Conservation (phyloP, 2,113 vertebrate genomes). For the Gymnarchus niloticus region DNA sequence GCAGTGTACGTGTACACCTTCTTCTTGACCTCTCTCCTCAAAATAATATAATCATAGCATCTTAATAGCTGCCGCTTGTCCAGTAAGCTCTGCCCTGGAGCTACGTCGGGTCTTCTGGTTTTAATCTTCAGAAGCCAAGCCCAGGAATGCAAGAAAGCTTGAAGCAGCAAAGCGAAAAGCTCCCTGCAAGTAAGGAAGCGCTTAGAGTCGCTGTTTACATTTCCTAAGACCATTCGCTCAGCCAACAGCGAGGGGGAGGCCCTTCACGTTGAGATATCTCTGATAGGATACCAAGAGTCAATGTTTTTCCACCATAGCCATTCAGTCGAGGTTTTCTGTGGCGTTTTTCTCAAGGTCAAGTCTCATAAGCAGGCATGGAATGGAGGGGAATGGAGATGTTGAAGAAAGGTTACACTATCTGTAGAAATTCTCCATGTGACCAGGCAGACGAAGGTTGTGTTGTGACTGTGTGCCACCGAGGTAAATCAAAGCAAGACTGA, state of each 20-base stretch:
- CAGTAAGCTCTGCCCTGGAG: neutral
- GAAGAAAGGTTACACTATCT: too few species aligned
- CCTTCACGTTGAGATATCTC: neutral
- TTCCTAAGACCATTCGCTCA: neutral
- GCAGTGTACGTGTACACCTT: too few species aligned
- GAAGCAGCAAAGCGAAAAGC: neutral
- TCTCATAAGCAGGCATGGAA: neutral
- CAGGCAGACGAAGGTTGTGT: neutral
- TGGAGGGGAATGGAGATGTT: neutral
- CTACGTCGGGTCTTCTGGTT: neutral
- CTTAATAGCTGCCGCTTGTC: neutral
- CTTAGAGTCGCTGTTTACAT: neutral
- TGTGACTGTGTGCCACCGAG: neutral
- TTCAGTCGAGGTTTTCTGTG: neutral
- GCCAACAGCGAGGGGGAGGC: neutral
- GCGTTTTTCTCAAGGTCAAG: neutral
- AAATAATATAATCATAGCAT: neutral
- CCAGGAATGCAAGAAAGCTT: neutral
- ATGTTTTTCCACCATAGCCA: neutral
- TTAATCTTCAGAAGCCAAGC: conserved; percentile 8
- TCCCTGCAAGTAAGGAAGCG: neutral
- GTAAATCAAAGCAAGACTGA: neutral
- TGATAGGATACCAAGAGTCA: neutral
- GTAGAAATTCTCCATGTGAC: neutral
- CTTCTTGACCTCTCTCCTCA: neutral